phyloP scores from a whole-genome alignment of 2,113 vertebrate species.

The Eonycteris spelaea region DNA sequence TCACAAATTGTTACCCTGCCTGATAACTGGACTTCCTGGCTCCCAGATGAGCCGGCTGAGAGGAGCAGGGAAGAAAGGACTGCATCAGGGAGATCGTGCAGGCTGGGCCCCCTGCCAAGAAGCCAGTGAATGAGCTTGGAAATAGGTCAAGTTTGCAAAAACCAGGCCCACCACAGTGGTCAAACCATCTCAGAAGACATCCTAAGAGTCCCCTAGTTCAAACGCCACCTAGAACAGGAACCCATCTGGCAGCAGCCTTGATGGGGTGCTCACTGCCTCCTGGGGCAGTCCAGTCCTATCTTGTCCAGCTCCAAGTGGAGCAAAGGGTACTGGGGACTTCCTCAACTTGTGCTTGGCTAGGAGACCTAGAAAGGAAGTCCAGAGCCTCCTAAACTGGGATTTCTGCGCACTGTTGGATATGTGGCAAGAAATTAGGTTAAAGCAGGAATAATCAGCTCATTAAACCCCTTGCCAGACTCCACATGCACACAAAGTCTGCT shows the following conservation, averaged over 20 bases:
- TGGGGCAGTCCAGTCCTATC: background rate
- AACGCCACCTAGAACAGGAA: background rate
- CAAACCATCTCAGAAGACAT: background rate
- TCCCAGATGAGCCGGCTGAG: background rate
- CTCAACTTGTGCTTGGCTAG: background rate
- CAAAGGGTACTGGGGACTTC: background rate
- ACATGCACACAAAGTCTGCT: background rate
- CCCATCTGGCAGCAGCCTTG: background rate
- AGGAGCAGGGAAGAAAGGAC: background rate
- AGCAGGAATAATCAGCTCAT: background rate
- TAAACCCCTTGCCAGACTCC: constrained; percentile 10
- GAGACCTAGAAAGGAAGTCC: background rate
- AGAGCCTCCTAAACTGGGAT: background rate
- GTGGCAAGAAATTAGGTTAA: constrained; percentile 8
- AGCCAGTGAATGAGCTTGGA: background rate
- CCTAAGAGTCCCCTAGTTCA: background rate
- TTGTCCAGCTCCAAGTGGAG: background rate
- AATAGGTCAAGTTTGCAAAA: background rate
- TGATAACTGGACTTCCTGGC: background rate
- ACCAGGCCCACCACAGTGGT: background rate
- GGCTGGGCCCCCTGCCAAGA: too few species aligned
- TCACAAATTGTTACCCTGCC: background rate
- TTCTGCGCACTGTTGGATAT: background rate
- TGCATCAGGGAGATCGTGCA: background rate
- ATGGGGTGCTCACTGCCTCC: background rate